A percentile compares a stretch with the other conserved stretches of the same genome.
Conservation (phyloP, 2,113 vertebrate genomes). For the Sapayoa aenigma region DNA sequence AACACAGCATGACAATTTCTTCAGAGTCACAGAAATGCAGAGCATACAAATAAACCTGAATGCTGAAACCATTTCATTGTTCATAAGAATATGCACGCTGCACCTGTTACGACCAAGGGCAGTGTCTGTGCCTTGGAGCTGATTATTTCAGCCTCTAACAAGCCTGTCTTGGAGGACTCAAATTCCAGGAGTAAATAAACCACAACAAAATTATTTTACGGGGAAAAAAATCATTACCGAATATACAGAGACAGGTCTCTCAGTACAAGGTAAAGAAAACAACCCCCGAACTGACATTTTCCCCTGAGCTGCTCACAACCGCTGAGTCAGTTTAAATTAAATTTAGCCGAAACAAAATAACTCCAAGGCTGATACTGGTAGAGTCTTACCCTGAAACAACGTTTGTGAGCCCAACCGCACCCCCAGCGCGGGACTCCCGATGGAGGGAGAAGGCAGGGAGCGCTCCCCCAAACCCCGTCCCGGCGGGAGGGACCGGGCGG, state of each 20-base stretch:
- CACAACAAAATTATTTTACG: background rate
- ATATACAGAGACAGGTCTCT: background rate
- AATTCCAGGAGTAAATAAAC: background rate
- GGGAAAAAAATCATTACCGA: background rate
- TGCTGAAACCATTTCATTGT: background rate
- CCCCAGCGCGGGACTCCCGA: background rate
- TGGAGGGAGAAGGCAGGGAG: background rate
- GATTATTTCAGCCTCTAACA: background rate
- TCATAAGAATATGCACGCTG: background rate
- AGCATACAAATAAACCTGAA: background rate
- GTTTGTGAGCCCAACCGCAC: background rate
- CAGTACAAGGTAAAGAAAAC: background rate
- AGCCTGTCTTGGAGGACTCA: background rate
- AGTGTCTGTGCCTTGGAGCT: background rate
- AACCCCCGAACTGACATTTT: background rate
- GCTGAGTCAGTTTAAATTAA: background rate
- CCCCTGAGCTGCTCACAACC: background rate
- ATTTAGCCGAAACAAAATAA: background rate
- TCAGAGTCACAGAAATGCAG: background rate
- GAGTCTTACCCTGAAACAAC: background rate
- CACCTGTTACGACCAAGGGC: conserved; percentile 2
- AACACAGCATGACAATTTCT: background rate
- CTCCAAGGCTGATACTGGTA: background rate
- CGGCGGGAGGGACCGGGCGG: background rate
- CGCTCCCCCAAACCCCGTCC: background rate